Conservation (phyloP, 2,797 vertebrate species). For the Orestias chungarensis region DNA sequence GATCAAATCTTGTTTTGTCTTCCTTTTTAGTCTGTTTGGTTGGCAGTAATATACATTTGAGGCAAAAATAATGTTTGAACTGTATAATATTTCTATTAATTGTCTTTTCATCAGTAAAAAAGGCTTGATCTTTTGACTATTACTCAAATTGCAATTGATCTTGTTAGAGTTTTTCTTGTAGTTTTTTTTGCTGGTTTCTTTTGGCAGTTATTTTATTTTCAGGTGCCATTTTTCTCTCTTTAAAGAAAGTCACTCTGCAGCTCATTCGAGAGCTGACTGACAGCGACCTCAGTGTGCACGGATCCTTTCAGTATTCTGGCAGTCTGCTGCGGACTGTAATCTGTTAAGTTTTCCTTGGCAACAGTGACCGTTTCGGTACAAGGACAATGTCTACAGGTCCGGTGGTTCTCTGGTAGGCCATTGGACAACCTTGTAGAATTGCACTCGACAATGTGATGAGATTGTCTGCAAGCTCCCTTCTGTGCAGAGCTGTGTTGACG, state of each 20-base stretch:
- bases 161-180: conserved; percentile 17
- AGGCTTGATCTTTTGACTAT: conserved; percentile 1
- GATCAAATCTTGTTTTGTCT: conserved; percentile 16
- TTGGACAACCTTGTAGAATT: conserved; percentile 71
- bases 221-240: conserved; percentile 5
- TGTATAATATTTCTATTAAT: conserved; percentile 5
- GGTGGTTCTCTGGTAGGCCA: conserved; percentile 59
- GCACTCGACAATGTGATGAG: conserved; percentile 63
- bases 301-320: conserved; percentile 73
- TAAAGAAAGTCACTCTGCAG: conserved; percentile 81
- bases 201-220: not conserved
- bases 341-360: conserved; percentile 39
- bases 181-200: not conserved
- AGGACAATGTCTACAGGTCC: conserved; percentile 69
- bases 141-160: conserved; percentile 1
- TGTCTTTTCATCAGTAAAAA: not conserved
- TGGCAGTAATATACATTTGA: conserved; percentile 70
- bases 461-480: conserved; percentile 49
- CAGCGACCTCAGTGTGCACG: conserved; percentile 68
- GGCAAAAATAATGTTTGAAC: conserved; percentile 42
- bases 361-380: conserved; percentile 38
- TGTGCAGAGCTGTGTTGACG: conserved; percentile 43
- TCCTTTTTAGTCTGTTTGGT: conserved; percentile 38
- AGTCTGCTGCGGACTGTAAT: conserved; percentile 68
- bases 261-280: conserved; percentile 81